Conservation (phyloP, 1,140 invertebrate genomes). For the Bombyx mandarina region DNA sequence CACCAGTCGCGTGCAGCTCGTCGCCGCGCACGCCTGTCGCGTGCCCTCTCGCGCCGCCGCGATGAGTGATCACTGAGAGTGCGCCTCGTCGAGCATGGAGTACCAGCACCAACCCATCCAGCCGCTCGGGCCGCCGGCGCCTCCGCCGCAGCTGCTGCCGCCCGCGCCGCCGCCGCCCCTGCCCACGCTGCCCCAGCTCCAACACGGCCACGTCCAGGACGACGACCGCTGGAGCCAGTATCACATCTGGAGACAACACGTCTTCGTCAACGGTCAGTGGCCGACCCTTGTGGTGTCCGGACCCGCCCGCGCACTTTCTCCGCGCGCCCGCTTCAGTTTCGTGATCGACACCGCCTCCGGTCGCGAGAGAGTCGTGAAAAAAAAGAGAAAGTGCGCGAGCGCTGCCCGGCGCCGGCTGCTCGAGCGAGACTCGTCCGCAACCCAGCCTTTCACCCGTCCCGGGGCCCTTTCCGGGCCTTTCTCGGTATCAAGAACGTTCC, state of each 20-base stretch:
- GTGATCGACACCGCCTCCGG: conserved; percentile 17
- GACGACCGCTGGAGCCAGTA: conserved; percentile 72
- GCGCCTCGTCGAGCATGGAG: conserved; percentile 40
- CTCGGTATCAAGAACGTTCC: not conserved
- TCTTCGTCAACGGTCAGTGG: conserved; percentile 74
- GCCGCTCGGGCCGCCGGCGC: conserved; percentile 51
- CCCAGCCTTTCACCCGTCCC: too few relatives aligned
- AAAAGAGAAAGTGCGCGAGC: conserved; percentile 49
- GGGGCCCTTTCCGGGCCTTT: not conserved
- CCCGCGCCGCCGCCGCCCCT: conserved; percentile 47
- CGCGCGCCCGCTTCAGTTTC: conserved; percentile 10
- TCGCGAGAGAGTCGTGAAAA: conserved; percentile 23
- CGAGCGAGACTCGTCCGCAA: not conserved
- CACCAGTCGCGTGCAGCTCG: conserved; percentile 29
- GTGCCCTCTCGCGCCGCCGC: conserved; percentile 34
- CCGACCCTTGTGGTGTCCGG: conserved; percentile 13
- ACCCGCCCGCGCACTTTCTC: conserved; percentile 40
- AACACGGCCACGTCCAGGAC: conserved; percentile 62
- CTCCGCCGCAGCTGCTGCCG: conserved; percentile 43
- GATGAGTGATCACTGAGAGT: conserved; percentile 52
- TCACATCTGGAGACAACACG: conserved; percentile 74
- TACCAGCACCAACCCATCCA: conserved; percentile 48
- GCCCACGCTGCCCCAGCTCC: conserved; percentile 56
- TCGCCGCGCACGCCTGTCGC: conserved; percentile 41
- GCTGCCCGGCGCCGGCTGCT: conserved; percentile 1